These are phyloP conservation scores for Athetis lepigone DNA, from an alignment of 2,888 invertebrate species.

Conservation along the genomic window DNA sequence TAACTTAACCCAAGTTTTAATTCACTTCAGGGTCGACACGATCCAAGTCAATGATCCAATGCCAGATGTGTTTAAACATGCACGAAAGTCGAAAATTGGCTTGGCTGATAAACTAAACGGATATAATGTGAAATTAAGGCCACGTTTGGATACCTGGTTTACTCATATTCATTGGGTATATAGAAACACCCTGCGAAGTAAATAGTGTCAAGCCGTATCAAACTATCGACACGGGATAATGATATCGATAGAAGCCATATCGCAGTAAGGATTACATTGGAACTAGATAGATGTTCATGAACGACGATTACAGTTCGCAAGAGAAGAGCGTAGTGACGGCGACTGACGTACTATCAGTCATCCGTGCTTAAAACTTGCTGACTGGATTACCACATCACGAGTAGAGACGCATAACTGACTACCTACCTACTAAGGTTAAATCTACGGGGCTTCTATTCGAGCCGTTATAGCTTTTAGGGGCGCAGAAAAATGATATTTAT, in stretches of 20 bases:
- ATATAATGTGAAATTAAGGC: slow-evolving; percentile 9
- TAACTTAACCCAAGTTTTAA: neutral
- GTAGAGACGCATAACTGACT: neutral
- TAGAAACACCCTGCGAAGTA: slow-evolving; percentile 5
- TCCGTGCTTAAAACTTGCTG: neutral
- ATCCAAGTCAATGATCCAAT: no score
- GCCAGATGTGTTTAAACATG: slow-evolving; percentile 13
- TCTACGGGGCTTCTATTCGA: no score
- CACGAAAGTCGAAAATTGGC: slow-evolving; percentile 17
- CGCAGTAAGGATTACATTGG: slow-evolving; percentile 2
- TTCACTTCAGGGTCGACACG: slow-evolving; percentile 10
- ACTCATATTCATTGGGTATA: neutral
- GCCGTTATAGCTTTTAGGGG: no score
- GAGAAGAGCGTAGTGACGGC: neutral
- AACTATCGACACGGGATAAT: slow-evolving; percentile 18
- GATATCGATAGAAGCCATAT: slow-evolving; percentile 53
- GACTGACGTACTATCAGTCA: no score
- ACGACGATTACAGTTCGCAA: slow-evolving; percentile 6
- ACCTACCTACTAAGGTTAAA: no score
- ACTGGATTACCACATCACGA: neutral
- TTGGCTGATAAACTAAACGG: slow-evolving; percentile 12
- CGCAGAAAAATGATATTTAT: no score
- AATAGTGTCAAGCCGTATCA: slow-evolving; percentile 14
- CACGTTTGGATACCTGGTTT: slow-evolving; percentile 4
- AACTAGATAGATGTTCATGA: slow-evolving; percentile 25